Conservation (phyloP, 53 echinoderm and acorn worm species). For the Pentamera pediparva region DNA sequence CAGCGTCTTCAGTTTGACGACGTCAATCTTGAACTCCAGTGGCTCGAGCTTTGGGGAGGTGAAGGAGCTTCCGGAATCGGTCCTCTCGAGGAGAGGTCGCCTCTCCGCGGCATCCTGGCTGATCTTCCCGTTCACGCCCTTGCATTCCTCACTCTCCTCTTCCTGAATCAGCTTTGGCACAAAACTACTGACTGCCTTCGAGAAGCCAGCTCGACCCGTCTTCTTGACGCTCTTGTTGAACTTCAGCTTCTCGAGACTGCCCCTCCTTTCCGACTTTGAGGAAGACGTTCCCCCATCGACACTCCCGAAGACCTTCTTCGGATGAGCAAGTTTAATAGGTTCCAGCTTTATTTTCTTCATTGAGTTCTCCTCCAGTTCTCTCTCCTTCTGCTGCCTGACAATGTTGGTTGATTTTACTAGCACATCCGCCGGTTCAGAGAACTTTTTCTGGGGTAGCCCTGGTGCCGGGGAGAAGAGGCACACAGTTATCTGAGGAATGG, state of each 20-base stretch:
- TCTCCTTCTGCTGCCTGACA: conserved; percentile 15
- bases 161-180: conserved; percentile 88
- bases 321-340: conserved; percentile 35
- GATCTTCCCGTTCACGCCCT: conserved; percentile 17
- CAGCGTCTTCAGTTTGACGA: conserved; percentile 73
- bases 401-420: not conserved
- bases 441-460: conserved; percentile 82
- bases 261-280: conserved; percentile 43
- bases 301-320: conserved; percentile 36
- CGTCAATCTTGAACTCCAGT: conserved; percentile 89
- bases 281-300: conserved; percentile 19
- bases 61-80: conserved; percentile 52
- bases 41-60: conserved; percentile 75
- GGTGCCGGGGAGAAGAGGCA: conserved; percentile 83
- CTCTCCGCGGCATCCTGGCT: conserved; percentile 14
- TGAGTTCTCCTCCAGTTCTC: conserved; percentile 49
- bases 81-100: conserved; percentile 43
- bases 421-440: conserved; percentile 66
- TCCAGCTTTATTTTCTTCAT: conserved; percentile 79
- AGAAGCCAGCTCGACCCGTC: conserved; percentile 40
- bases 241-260: conserved; percentile 48
- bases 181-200: conserved; percentile 58
- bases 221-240: conserved; percentile 38
- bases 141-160: conserved; percentile 57
- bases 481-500: conserved; percentile 90